These are phyloP conservation scores for Odontocolon sp. DNA, from an alignment of 2,888 invertebrate genomes.

Conservation along the genomic window DNA sequence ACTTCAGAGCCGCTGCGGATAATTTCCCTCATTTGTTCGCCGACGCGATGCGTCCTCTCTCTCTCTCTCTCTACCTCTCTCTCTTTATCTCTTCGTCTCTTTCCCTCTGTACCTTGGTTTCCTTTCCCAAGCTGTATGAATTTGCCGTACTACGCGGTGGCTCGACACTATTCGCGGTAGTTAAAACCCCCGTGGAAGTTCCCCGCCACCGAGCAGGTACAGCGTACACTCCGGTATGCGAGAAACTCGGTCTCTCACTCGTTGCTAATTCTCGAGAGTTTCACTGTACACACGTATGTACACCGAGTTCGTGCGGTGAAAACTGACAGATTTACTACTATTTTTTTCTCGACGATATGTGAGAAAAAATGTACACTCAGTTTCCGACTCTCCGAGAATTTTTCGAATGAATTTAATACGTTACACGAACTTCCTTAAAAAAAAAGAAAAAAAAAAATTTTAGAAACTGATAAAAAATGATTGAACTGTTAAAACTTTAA, in stretches of 20 bases:
- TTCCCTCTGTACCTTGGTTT: neutral
- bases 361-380: too few species aligned
- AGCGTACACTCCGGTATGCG: constrained; percentile 14
- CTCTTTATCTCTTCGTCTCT: neutral
- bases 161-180: constrained; percentile 30
- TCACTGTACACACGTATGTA: neutral
- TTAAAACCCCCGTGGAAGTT: constrained; percentile 46
- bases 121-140: neutral
- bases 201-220: constrained; percentile 20
- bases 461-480: too few species aligned
- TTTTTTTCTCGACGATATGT: too few species aligned
- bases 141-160: constrained; percentile 3
- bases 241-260: constrained; percentile 40
- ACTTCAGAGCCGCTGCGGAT: constrained; percentile 74
- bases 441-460: too few species aligned
- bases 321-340: too few species aligned
- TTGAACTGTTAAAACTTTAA: too few species aligned
- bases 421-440: too few species aligned
- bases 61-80: constrained; percentile 5
- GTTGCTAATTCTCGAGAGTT: constrained; percentile 46
- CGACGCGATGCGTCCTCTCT: constrained; percentile 52
- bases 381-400: too few species aligned
- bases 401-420: too few species aligned
- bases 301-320: neutral
- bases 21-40: constrained; percentile 76